These are phyloP conservation scores for Salvelinus fontinalis DNA, from an alignment of 2,113 vertebrate species.

Conservation along the genomic window DNA sequence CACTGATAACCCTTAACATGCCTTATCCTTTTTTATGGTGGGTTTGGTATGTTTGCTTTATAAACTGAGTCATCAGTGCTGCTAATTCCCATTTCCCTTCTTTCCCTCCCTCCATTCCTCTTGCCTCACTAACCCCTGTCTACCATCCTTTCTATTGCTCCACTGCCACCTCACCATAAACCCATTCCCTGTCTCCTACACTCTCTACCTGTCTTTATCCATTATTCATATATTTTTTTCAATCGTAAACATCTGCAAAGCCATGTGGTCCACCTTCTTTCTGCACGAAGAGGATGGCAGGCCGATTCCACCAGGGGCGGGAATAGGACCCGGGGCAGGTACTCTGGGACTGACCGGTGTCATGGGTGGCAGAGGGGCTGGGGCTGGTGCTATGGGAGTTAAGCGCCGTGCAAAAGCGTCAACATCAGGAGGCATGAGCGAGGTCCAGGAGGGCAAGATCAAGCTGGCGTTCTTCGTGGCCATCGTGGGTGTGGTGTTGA, in stretches of 20 bases:
- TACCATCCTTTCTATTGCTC: too few relatives aligned
- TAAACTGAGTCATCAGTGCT: not conserved
- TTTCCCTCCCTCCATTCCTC: not conserved
- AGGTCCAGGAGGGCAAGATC: slow-evolving; percentile 81
- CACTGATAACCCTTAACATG: not conserved
- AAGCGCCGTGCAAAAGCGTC: slow-evolving; percentile 55
- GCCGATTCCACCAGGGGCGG: slow-evolving; percentile 33
- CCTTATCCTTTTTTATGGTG: not conserved
- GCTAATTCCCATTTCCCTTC: not conserved
- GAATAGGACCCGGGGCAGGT: not conserved
- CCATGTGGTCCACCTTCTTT: slow-evolving; percentile 86
- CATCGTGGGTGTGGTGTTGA: slow-evolving; percentile 78
- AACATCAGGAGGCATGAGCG: slow-evolving; percentile 61
- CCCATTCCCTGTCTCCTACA: too few relatives aligned
- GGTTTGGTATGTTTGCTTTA: not conserved
- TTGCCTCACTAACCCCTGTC: too few relatives aligned
- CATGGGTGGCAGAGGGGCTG: slow-evolving; percentile 51
- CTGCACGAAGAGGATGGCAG: slow-evolving; percentile 78
- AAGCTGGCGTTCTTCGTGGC: slow-evolving; percentile 83
- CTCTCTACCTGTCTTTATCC: too few relatives aligned
- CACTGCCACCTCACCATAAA: too few relatives aligned
- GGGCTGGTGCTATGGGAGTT: slow-evolving; percentile 39
- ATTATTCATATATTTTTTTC: too few relatives aligned
- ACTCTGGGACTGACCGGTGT: slow-evolving; percentile 26
- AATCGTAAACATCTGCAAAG: too few relatives aligned